phyloP scores from a whole-genome alignment of 2,797 vertebrate genomes.

The Lepidocolaptes lacrymiger region DNA sequence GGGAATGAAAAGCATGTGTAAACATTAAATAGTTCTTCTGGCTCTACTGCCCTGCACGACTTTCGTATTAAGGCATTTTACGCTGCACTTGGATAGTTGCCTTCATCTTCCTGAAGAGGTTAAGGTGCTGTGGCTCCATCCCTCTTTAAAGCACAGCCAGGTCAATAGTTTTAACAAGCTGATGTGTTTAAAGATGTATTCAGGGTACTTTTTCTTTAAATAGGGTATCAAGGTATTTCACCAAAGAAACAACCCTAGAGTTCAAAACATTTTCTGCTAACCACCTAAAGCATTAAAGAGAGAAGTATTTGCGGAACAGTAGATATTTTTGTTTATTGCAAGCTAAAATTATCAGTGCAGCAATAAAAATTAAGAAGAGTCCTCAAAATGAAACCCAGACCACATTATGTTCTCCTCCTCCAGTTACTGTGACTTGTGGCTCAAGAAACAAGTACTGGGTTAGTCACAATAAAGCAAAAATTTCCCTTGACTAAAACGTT shows the following conservation, averaged over 20 bases:
- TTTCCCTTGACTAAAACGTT: conserved; percentile 5
- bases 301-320: not conserved
- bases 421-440: conserved; percentile 14
- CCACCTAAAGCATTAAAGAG: not conserved
- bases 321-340: not conserved
- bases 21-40: conserved; percentile 32
- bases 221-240: not conserved
- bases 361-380: conserved; percentile 46
- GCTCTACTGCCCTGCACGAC: not conserved
- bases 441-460: conserved; percentile 3
- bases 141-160: not conserved
- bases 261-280: not conserved
- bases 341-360: not conserved
- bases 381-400: conserved; percentile 39
- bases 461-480: conserved; percentile 17
- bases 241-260: not conserved
- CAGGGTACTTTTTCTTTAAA: not conserved
- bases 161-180: not conserved
- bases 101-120: not conserved
- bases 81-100: not conserved
- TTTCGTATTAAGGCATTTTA: not conserved
- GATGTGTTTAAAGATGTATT: conserved; percentile 18
- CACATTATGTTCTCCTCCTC: not conserved
- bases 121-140: not conserved
- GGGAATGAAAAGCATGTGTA: conserved; percentile 53